Evolutionary conservation across 2,797 vertebrate genomes (phyloP), one percentile per base, ranked within the genome.

Genomic region (Melanotaenia maccullochi): DNA sequence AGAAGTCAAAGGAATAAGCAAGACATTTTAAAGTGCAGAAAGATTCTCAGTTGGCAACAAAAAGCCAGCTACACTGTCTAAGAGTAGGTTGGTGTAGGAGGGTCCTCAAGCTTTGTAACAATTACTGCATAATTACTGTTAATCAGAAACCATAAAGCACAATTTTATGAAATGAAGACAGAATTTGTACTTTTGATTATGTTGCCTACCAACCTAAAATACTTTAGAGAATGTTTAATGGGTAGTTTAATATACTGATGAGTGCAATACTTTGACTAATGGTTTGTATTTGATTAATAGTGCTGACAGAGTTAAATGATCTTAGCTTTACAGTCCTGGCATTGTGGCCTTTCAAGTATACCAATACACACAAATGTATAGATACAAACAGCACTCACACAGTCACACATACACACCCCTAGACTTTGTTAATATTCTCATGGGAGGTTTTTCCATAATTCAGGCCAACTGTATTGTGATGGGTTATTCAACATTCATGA

Each of bases 401-500:
- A 69, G 32, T 73, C 38, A 73, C 69, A 78, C 83, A 83, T 73
- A 75, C 82, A 78, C 64, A 85, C 91, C 84, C 92, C 91, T 88
- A 70, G 81, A 91, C 92, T 95, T 94, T 95, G 96, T 99, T 99
- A 97, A 97, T 97, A 99, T 99, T 99, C 97, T 95, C 95, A 93
- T 94, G 87, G 88, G 93, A 90, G 94, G 92, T 96, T 97, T 98
- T 96, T 92, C 91, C 97, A 99, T 99, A 99, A 99, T 99, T 99
- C 96, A 98, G 96, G 95, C 94, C 96, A 97, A 97, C 96, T 97
- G 96, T 96, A 97, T 96, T 95, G 96, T 97, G 97, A 98, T 98
- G 96, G 97, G 97, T 97, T 97, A 98, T 99, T 99, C 97, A 99
- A 98, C 97, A 99, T 99, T 99, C 98, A 99, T 99, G 97, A 99